Evolutionary conservation across 2,797 vertebrate species (phyloP).

Genomic region (Crenuchus spilurus): DNA sequence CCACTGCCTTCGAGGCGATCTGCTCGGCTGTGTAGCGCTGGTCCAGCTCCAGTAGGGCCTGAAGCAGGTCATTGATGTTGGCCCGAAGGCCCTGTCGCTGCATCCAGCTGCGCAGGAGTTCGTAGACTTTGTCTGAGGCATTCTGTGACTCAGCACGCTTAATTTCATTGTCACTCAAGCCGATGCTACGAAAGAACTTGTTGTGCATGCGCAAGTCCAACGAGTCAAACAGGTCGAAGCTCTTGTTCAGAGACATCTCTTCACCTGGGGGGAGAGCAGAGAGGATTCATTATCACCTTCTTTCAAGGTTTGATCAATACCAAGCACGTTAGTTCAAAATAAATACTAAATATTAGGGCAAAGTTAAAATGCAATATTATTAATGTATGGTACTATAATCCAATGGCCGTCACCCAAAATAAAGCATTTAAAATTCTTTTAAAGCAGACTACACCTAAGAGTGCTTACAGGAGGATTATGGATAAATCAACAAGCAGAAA

Average conservation of each 20-base stretch:
- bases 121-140: constrained; percentile 77
- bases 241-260: constrained; percentile 77
- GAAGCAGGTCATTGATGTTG: constrained; percentile 78
- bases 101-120: constrained; percentile 82
- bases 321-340: too few species aligned
- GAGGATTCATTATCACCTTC: background rate
- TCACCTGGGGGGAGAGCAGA: constrained; percentile 62
- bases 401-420: too few species aligned
- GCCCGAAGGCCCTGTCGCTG: constrained; percentile 79
- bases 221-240: constrained; percentile 79
- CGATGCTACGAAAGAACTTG: constrained; percentile 82
- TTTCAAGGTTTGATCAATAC: background rate
- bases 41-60: constrained; percentile 75
- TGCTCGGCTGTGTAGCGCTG: constrained; percentile 79
- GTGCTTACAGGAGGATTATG: too few species aligned
- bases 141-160: constrained; percentile 71
- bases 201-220: constrained; percentile 80
- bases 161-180: constrained; percentile 80
- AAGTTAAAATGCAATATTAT: too few species aligned
- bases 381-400: too few species aligned
- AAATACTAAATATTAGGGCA: too few species aligned
- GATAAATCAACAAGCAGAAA: too few species aligned
- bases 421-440: too few species aligned
- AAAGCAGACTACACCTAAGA: too few species aligned
- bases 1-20: constrained; percentile 73